These are phyloP conservation scores for Melanotaenia trifasciata DNA, from an alignment of 2,797 vertebrate species.

Conservation along the genomic window DNA sequence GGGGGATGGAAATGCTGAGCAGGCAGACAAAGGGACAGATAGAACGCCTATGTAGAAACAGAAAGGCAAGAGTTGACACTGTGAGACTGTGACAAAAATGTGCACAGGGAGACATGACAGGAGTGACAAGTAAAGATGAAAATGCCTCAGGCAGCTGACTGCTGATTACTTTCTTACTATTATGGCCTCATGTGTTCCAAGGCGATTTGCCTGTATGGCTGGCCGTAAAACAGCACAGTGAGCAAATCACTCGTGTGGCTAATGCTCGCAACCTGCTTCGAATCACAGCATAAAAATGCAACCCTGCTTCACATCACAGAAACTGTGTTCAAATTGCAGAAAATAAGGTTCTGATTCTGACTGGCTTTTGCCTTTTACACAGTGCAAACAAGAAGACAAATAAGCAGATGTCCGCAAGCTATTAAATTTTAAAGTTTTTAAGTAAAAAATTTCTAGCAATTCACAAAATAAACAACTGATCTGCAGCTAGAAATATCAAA, in stretches of 20 bases:
- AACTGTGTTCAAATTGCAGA: slow-evolving; percentile 28
- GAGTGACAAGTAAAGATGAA: slow-evolving; percentile 77
- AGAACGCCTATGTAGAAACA: slow-evolving; percentile 15
- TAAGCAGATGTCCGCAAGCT: slow-evolving; percentile 1
- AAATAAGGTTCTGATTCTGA: slow-evolving; percentile 37
- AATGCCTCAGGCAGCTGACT: slow-evolving; percentile 71
- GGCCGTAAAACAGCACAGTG: slow-evolving; percentile 72
- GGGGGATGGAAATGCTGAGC: slow-evolving; percentile 27
- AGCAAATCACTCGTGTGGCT: slow-evolving; percentile 58
- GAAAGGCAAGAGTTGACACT: slow-evolving; percentile 13
- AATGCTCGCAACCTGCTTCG: slow-evolving; percentile 62
- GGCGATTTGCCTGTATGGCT: slow-evolving; percentile 55
- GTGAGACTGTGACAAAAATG: slow-evolving; percentile 58
- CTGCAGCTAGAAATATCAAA: not conserved
- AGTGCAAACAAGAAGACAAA: slow-evolving; percentile 3
- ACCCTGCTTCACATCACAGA: slow-evolving; percentile 51
- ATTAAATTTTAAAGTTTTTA: not conserved
- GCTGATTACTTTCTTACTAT: slow-evolving; percentile 82
- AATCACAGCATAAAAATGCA: slow-evolving; percentile 49
- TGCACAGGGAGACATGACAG: slow-evolving; percentile 62
- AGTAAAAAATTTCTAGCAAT: not conserved
- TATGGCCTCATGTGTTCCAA: slow-evolving; percentile 70
- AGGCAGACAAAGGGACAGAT: slow-evolving; percentile 29
- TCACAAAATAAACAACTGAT: not conserved
- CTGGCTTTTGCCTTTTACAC: slow-evolving; percentile 8